Percentiles rank a stretch among this genome's conserved stretches.
These are phyloP conservation scores for Leucozona laternaria DNA, from an alignment of 2,888 invertebrate species.

Conservation along the genomic window DNA sequence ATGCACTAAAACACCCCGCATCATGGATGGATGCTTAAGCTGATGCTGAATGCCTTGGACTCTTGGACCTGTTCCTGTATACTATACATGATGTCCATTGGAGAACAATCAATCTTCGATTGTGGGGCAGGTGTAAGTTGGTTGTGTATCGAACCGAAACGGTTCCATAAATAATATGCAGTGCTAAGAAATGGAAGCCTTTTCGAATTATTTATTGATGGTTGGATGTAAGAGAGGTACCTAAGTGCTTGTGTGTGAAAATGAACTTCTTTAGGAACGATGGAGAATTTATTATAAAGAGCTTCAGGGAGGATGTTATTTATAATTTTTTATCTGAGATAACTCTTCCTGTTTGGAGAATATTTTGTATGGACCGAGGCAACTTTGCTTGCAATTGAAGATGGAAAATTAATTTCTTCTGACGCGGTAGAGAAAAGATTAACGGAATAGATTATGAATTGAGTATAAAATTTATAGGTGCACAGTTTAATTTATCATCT, in stretches of 20 bases:
- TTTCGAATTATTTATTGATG: constrained; percentile 33
- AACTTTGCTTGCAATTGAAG: constrained; percentile 7
- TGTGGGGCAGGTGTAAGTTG: constrained; percentile 56
- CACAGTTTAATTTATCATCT: background rate
- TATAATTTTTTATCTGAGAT: constrained; percentile 39
- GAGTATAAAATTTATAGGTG: constrained; percentile 12
- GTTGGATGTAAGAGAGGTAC: background rate
- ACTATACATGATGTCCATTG: constrained; percentile 37
- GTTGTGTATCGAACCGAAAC: constrained; percentile 32
- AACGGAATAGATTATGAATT: constrained; percentile 50
- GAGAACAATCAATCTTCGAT: constrained; percentile 64
- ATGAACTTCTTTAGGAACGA: constrained; percentile 16
- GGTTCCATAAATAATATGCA: constrained; percentile 54
- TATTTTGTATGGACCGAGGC: background rate
- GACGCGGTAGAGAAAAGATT: constrained; percentile 61
- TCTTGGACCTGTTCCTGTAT: background rate
- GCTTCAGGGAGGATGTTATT: constrained; percentile 49
- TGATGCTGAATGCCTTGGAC: constrained; percentile 18
- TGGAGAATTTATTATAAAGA: constrained; percentile 25
- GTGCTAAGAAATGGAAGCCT: constrained; percentile 39
- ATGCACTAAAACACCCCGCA: background rate
- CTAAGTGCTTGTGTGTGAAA: background rate
- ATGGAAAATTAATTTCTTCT: constrained; percentile 45
- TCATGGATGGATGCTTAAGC: background rate
- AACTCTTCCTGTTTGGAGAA: constrained; percentile 51